Conservation (phyloP, 1,140 invertebrate species). For the Heliconius congener region DNA sequence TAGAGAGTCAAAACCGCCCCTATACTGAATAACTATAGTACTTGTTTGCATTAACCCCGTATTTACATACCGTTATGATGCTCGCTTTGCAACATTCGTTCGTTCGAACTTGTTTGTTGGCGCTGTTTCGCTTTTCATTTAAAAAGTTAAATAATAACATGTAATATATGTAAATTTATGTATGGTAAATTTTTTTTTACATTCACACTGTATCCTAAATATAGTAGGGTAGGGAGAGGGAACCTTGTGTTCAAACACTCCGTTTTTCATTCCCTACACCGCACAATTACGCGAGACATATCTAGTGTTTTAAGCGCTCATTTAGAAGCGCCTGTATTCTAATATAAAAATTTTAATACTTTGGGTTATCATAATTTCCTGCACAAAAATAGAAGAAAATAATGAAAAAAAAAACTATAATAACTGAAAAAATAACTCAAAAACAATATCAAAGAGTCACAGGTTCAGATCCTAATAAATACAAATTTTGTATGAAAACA, state of each 20-base stretch:
- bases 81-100: slow-evolving; percentile 1
- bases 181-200: too few species aligned
- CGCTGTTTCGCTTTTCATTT: background rate
- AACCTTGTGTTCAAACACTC: too few species aligned
- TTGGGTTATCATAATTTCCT: too few species aligned
- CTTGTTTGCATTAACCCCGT: slow-evolving; percentile 7
- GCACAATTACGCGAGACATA: too few species aligned
- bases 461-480: background rate
- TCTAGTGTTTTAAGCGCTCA: too few species aligned
- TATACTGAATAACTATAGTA: background rate
- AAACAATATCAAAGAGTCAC: too few species aligned
- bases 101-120: background rate
- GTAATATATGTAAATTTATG: background rate
- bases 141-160: background rate
- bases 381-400: too few species aligned
- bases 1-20: background rate
- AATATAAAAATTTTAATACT: too few species aligned
- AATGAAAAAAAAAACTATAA: too few species aligned
- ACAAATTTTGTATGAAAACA: background rate
- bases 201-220: background rate
- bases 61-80: slow-evolving; percentile 10
- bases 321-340: too few species aligned
- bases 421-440: too few species aligned
- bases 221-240: background rate
- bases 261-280: too few species aligned